These are phyloP conservation scores for Phragmatobia fuliginosa DNA, from an alignment of 2,888 invertebrate genomes.

Conservation along the genomic window DNA sequence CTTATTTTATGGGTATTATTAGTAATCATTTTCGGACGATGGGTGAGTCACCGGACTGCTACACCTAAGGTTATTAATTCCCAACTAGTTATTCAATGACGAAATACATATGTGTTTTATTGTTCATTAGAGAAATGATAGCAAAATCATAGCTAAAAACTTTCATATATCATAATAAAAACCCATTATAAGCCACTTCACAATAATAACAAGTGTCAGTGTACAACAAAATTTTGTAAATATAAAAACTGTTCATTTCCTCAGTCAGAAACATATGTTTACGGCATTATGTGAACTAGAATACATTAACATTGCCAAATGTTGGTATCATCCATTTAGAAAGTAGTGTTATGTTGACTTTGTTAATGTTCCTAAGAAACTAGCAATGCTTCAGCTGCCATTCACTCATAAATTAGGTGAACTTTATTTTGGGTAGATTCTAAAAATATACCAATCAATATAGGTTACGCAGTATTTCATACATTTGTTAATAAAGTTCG, in stretches of 20 bases:
- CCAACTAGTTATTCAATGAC: not conserved
- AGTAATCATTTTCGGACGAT: not conserved
- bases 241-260: not conserved
- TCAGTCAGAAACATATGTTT: not conserved
- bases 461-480: conserved; percentile 19
- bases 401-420: conserved; percentile 22
- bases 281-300: not conserved
- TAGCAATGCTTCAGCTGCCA: conserved; percentile 25
- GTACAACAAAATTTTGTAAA: not conserved
- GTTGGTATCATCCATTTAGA: not conserved
- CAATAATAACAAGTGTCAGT: not conserved
- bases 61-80: not conserved
- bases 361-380: conserved; percentile 22
- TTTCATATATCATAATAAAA: not conserved
- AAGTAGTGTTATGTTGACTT: conserved; percentile 13
- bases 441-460: conserved; percentile 30
- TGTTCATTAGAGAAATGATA: too few relatives aligned
- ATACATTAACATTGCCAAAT: not conserved
- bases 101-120: too few relatives aligned
- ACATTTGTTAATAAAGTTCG: conserved; percentile 6
- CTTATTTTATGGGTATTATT: not conserved
- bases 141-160: too few relatives aligned
- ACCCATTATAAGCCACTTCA: not conserved
- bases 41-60: not conserved
- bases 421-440: conserved; percentile 12